phyloP scores from a whole-genome alignment of 2,113 vertebrate species.

The Pyrgilauda ruficollis region DNA sequence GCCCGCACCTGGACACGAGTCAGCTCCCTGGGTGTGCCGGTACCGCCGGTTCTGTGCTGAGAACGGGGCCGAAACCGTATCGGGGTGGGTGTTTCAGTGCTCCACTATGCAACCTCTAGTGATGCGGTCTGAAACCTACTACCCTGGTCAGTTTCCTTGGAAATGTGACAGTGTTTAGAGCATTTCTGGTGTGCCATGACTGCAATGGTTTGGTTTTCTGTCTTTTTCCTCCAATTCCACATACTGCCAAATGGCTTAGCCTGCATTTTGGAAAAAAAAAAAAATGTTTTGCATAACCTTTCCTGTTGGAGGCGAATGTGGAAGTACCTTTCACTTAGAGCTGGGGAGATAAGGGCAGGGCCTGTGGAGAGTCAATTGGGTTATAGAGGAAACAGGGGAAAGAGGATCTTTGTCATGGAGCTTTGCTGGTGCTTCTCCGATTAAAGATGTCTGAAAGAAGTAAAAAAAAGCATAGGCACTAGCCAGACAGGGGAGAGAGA shows the following conservation, averaged over 20 bases:
- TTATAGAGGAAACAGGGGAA: not conserved
- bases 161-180: not conserved
- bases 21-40: not conserved
- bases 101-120: accelerated
- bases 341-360: not conserved
- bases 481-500: not conserved
- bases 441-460: not conserved
- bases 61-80: not conserved
- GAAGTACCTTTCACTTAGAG: not conserved
- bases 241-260: not conserved
- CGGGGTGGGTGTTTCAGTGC: not conserved
- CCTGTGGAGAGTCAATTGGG: too few species aligned
- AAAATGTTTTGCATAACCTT: not conserved
- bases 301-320: not conserved
- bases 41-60: not conserved
- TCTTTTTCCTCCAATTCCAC: not conserved
- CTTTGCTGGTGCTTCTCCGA: not conserved
- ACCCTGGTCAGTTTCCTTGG: not conserved
- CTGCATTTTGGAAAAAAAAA: not conserved
- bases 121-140: not conserved
- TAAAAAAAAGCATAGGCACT: not conserved
- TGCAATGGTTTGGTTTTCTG: not conserved
- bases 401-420: not conserved
- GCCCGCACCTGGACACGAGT: not conserved
- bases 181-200: not conserved